Conservation (phyloP, 2,113 vertebrate species). For the Muscicapa adusta region DNA sequence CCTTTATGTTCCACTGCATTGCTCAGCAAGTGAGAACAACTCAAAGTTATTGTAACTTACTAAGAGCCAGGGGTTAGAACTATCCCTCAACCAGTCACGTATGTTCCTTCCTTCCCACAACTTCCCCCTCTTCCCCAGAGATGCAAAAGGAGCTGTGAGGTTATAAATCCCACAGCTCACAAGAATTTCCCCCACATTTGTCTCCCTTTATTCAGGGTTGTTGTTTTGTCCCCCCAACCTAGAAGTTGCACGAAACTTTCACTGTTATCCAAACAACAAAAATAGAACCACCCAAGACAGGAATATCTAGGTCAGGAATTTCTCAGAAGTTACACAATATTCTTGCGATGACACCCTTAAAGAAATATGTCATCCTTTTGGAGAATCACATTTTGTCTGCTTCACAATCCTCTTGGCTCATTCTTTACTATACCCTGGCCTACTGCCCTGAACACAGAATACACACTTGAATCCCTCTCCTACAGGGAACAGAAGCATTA, state of each 20-base stretch:
- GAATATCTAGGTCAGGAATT: constrained; percentile 51
- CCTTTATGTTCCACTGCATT: neutral
- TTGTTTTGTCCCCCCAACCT: neutral
- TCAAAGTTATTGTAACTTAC: neutral
- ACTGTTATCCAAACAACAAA: constrained; percentile 17
- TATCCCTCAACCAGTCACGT: neutral
- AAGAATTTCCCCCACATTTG: neutral
- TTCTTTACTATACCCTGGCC: neutral
- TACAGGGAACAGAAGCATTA: neutral
- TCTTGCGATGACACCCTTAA: constrained; percentile 13
- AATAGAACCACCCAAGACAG: constrained; percentile 6
- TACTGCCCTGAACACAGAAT: neutral
- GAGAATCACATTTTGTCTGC: constrained; percentile 1
- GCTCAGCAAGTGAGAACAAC: neutral
- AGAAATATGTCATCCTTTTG: constrained; percentile 11
- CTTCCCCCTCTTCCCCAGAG: neutral
- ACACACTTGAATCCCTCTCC: neutral
- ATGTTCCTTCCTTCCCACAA: neutral
- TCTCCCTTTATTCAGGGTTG: neutral
- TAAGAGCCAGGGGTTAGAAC: neutral
- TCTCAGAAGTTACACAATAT: constrained; percentile 22
- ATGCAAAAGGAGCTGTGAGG: neutral
- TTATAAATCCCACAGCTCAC: neutral
- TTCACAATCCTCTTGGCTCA: constrained; percentile 34
- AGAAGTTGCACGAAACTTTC: neutral